These are phyloP conservation scores for Ericerus pela DNA, from an alignment of 1,140 invertebrate genomes.

Conservation along the genomic window DNA sequence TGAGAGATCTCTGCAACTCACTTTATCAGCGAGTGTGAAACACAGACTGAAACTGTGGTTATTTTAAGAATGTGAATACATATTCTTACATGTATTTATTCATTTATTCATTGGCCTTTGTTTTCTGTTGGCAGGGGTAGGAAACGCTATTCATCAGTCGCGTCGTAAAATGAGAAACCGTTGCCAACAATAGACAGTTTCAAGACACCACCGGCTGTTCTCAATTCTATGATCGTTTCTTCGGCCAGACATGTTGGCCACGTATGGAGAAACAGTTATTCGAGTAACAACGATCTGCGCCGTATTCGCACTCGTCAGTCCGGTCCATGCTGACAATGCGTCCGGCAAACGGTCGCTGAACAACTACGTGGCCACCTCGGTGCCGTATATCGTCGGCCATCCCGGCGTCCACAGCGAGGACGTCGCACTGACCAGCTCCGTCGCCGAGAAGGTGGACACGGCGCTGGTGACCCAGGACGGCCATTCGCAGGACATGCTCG, in stretches of 20 bases:
- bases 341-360: background rate
- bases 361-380: background rate
- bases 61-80: too few species aligned
- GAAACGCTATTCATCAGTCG: too few species aligned
- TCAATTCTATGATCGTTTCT: conserved; percentile 2
- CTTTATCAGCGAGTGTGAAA: too few species aligned
- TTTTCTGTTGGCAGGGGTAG: too few species aligned
- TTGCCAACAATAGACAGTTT: conserved; percentile 1
- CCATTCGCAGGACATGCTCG: conserved; percentile 1
- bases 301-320: background rate
- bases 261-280: conserved; percentile 2
- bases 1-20: too few species aligned
- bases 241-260: conserved; percentile 7
- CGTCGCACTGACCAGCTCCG: too few species aligned
- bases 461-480: background rate
- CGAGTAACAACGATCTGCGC: conserved; percentile 1
- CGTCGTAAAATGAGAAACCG: conserved; percentile 5
- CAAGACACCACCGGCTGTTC: background rate
- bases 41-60: too few species aligned
- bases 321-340: background rate
- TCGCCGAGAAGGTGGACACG: background rate
- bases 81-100: too few species aligned
- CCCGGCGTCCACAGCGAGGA: background rate
- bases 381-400: background rate
- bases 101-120: too few species aligned